Evolutionary conservation across 2,797 vertebrate genomes (phyloP).

Genomic region (Choloepus didactylus): DNA sequence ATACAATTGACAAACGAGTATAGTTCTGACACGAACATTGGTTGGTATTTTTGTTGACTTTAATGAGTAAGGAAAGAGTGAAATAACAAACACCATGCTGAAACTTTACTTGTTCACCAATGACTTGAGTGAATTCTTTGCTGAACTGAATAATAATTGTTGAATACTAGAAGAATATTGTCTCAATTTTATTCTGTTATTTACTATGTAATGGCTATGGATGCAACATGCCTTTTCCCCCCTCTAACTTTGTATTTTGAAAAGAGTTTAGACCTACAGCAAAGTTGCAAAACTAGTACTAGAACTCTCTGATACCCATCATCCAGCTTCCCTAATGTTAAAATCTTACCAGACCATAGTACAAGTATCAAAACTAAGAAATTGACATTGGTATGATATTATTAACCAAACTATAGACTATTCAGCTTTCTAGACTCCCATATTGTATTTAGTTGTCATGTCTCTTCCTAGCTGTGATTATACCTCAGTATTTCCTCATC

Average conservation of each 20-base stretch:
- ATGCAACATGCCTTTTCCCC: neutral
- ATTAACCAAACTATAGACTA: neutral
- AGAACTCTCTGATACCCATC: too few relatives aligned
- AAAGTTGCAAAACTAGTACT: neutral
- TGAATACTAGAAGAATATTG: neutral
- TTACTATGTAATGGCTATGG: neutral
- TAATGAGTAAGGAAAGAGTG: neutral
- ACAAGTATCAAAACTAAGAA: neutral
- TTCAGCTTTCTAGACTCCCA: neutral
- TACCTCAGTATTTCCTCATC: neutral
- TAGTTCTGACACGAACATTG: neutral
- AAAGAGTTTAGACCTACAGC: neutral
- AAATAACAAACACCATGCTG: neutral
- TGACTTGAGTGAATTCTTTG: neutral
- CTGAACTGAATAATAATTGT: neutral
- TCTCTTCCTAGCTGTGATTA: neutral
- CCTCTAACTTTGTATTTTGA: neutral
- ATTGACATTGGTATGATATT: neutral
- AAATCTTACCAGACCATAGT: too few relatives aligned
- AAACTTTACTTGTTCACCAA: neutral
- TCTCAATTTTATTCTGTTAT: neutral
- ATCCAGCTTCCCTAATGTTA: too few relatives aligned
- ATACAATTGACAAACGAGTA: neutral
- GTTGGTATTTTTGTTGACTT: neutral
- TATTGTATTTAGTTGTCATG: too few relatives aligned